Evolutionary conservation across 2,797 vertebrate species (phyloP).

Genomic region (Crenuchus spilurus): DNA sequence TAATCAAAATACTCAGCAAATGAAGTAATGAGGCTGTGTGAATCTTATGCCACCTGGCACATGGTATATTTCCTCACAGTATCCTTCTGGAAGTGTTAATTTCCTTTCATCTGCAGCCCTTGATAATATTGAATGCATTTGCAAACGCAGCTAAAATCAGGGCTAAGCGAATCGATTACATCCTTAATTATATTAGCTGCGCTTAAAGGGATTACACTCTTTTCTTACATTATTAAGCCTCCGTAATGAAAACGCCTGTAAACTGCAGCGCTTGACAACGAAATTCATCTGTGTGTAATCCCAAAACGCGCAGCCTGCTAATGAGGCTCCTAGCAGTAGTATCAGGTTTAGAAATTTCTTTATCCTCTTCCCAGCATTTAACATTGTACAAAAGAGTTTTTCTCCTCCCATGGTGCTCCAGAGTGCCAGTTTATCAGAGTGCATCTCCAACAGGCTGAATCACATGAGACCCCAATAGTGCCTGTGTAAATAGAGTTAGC

Average conservation of each 20-base stretch:
- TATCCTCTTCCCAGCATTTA: not conserved
- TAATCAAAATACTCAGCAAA: not conserved
- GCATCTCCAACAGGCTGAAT: not conserved
- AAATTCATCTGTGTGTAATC: not conserved
- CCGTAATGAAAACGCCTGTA: not conserved
- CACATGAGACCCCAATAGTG: not conserved
- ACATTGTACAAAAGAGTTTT: not conserved
- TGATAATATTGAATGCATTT: not conserved
- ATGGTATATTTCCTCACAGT: not conserved
- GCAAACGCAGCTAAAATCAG: not conserved
- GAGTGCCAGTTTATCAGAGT: not conserved
- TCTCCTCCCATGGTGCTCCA: not conserved
- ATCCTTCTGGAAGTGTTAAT: not conserved
- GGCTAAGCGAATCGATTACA: conserved; percentile 12
- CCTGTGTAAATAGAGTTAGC: conserved; percentile 11
- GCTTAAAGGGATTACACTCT: conserved; percentile 20
- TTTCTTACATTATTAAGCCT: conserved; percentile 4
- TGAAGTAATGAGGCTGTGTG: not conserved
- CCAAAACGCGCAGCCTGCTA: not conserved
- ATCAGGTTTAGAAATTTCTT: not conserved
- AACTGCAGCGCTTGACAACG: not conserved
- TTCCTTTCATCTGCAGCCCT: not conserved
- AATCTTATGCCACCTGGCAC: not conserved
- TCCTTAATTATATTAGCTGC: conserved; percentile 7
- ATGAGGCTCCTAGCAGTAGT: not conserved